Percentiles rank a stretch among this genome's conserved stretches.
Evolutionary conservation across 2,888 invertebrate genomes (phyloP).

Genomic region (Notodonta dromedarius): DNA sequence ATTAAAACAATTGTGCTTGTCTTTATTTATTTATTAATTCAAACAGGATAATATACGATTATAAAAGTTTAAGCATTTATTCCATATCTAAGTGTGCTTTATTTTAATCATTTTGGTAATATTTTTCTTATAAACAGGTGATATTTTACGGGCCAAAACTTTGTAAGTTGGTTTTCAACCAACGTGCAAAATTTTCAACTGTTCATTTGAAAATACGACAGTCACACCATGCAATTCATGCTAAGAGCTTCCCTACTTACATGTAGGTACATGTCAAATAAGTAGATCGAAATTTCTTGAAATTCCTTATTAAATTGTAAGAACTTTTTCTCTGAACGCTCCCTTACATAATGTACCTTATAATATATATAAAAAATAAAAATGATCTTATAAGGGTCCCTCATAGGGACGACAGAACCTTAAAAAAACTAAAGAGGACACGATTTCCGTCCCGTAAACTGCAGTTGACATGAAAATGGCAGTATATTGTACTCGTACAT

Average conservation of each 20-base stretch:
- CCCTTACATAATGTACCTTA: slow-evolving; percentile 54
- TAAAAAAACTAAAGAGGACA: slow-evolving; percentile 59
- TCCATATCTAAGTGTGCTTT: slow-evolving; percentile 18
- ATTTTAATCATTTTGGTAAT: slow-evolving; percentile 31
- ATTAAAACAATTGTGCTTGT: slow-evolving; percentile 40
- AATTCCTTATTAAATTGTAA: slow-evolving; percentile 65
- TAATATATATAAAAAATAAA: slow-evolving; percentile 23
- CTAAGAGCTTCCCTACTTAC: slow-evolving; percentile 76
- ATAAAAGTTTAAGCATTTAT: too few species aligned
- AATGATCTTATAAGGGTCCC: too few species aligned
- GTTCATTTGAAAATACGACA: slow-evolving; percentile 28
- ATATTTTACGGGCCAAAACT: slow-evolving; percentile 7
- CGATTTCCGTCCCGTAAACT: slow-evolving; percentile 70
- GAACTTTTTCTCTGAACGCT: slow-evolving; percentile 72
- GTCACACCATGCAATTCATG: slow-evolving; percentile 66
- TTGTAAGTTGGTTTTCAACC: neutral
- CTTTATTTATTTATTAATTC: slow-evolving; percentile 33
- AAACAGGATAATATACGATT: slow-evolving; percentile 30
- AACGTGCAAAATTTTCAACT: slow-evolving; percentile 30
- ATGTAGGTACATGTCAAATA: slow-evolving; percentile 69
- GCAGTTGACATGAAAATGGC: slow-evolving; percentile 54
- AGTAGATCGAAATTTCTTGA: slow-evolving; percentile 76
- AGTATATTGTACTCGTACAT: slow-evolving; percentile 44
- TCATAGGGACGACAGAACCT: too few species aligned
- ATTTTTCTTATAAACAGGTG: slow-evolving; percentile 36